Percentiles rank a stretch among this genome's conserved stretches.
phyloP scores from a whole-genome alignment of 1,140 invertebrate genomes.

The Scaptomyza hsui region DNA sequence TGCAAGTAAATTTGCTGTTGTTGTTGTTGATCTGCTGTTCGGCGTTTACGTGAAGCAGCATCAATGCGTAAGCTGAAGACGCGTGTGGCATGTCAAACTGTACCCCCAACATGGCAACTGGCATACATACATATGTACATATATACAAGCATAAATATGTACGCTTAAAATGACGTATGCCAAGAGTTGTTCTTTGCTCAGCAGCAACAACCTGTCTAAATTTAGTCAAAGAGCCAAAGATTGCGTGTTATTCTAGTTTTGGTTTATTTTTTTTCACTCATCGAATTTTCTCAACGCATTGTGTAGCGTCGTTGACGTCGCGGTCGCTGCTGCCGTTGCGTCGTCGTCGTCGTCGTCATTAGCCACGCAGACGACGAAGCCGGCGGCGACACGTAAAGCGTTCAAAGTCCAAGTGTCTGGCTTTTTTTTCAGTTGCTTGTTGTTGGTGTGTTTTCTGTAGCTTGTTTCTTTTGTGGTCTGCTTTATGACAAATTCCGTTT shows the following conservation, averaged over 20 bases:
- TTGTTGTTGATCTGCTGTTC: conserved; percentile 22
- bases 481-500: conserved; percentile 56
- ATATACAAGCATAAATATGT: not conserved
- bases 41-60: not conserved
- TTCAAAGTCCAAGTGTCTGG: conserved; percentile 69
- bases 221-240: conserved; percentile 49
- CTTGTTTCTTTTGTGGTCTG: conserved; percentile 31
- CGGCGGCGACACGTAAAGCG: conserved; percentile 42
- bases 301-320: not conserved
- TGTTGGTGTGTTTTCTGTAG: conserved; percentile 1
- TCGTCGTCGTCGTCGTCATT: conserved; percentile 48
- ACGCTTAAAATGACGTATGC: conserved; percentile 52
- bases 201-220: conserved; percentile 48
- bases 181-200: conserved; percentile 48
- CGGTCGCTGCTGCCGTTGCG: conserved; percentile 15
- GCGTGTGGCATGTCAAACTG: conserved; percentile 47
- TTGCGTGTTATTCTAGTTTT: conserved; percentile 10
- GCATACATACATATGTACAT: conserved; percentile 1
- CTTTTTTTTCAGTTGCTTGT: conserved; percentile 45
- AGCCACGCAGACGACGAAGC: conserved; percentile 43
- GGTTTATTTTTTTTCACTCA: conserved; percentile 26
- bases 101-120: conserved; percentile 20
- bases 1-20: conserved; percentile 27
- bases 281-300: conserved; percentile 48
- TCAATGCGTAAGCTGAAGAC: conserved; percentile 4